phyloP scores from a whole-genome alignment of 2,113 vertebrate genomes.

The Sphyrna mokarran region DNA sequence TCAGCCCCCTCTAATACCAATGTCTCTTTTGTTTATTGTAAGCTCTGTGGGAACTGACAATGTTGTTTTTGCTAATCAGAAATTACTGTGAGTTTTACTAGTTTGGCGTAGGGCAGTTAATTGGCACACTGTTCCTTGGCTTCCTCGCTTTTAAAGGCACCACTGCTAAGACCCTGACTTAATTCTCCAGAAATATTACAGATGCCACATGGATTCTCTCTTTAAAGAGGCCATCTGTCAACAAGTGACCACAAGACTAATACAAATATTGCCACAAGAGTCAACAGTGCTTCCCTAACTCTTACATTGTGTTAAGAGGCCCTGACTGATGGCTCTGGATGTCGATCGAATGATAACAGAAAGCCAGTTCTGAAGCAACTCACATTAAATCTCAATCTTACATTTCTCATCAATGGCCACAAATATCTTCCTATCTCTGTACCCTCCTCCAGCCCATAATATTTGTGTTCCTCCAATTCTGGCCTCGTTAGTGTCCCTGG shows the following conservation, averaged over 20 bases:
- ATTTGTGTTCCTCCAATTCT: too few species aligned
- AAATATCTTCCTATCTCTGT: too few species aligned
- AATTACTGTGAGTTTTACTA: slow-evolving; percentile 21
- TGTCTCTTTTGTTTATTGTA: slow-evolving; percentile 24
- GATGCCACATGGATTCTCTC: neutral
- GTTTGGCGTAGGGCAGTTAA: slow-evolving; percentile 28
- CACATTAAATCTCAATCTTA: neutral
- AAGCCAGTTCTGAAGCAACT: neutral
- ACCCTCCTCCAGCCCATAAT: too few species aligned
- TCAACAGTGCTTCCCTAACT: neutral
- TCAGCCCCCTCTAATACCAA: neutral
- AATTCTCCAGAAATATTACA: neutral
- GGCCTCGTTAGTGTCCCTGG: too few species aligned
- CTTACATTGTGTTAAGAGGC: neutral
- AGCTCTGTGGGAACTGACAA: slow-evolving; percentile 30
- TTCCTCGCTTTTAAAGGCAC: neutral
- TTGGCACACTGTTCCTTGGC: neutral
- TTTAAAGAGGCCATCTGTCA: neutral
- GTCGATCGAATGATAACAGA: neutral
- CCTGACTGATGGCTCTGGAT: neutral
- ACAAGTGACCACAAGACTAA: neutral
- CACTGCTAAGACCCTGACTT: neutral
- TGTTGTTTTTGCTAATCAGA: slow-evolving; percentile 18
- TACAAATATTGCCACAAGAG: neutral
- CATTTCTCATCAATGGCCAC: neutral